These are phyloP conservation scores for Drosophila kikkawai DNA, from an alignment of 1,140 invertebrate species.

Conservation along the genomic window DNA sequence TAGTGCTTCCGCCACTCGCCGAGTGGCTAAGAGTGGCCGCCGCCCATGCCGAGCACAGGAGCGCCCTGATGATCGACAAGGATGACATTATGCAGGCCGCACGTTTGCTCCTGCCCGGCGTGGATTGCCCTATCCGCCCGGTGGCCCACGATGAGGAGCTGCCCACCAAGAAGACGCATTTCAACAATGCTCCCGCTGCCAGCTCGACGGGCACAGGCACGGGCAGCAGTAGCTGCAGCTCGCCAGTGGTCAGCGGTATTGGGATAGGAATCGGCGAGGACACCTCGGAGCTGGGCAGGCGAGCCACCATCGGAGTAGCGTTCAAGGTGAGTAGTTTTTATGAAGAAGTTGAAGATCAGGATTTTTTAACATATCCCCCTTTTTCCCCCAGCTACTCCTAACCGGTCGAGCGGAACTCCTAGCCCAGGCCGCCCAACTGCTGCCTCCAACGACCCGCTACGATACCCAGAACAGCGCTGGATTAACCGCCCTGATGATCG, in stretches of 20 bases:
- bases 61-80: constrained; percentile 91
- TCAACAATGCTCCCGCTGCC: constrained; percentile 32
- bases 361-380: not conserved
- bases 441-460: constrained; percentile 89
- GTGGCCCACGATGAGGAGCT: constrained; percentile 87
- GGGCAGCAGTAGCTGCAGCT: constrained; percentile 55
- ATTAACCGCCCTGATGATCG: constrained; percentile 92
- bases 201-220: constrained; percentile 25
- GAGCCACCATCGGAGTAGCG: constrained; percentile 91
- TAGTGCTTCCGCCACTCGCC: constrained; percentile 93
- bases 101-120: constrained; percentile 92
- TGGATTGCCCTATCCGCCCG: constrained; percentile 93
- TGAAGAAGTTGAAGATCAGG: not conserved
- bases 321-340: constrained; percentile 86
- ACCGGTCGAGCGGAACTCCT: constrained; percentile 92
- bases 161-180: constrained; percentile 79
- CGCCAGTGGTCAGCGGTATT: constrained; percentile 41
- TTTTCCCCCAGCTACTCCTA: constrained; percentile 86
- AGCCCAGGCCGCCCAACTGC: constrained; percentile 90
- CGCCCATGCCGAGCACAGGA: constrained; percentile 93
- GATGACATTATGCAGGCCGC: constrained; percentile 96
- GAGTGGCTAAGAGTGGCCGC: constrained; percentile 94
- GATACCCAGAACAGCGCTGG: constrained; percentile 93
- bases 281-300: constrained; percentile 85
- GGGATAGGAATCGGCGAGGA: constrained; percentile 69